Base-by-base conservation (phyloP, 2,797 vertebrate species). In the Rhodeus uyekii region DNA sequence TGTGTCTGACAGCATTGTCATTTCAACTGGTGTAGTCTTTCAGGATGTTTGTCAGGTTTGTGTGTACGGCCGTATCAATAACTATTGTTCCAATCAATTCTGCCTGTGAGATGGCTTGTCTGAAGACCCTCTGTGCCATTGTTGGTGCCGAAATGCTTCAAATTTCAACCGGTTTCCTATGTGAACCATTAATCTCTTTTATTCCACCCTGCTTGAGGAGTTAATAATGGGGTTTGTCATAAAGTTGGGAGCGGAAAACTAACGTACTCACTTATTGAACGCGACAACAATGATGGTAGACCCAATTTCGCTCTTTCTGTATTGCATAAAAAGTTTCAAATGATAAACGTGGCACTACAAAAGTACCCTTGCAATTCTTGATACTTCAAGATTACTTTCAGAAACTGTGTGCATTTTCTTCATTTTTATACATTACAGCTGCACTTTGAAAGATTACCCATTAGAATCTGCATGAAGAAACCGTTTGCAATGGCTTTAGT, bases 201-300 rank as follows among this genome's bases (percentile, higher is more conserved):
- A 58, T 61, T 58, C 53, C 24, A 39, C 67, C 55, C 78, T 72
- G 55, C 67, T 80, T 72, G 53, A 72, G 67, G 42, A 72, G 53
- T 80, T 80, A 72, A 80, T 80, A 72, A 80, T 80, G 29, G 29
- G 78, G 60, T 74, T 75, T 81, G 69, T 74, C 80, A 74, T 81
- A 81, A 81, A 64, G 34, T 42, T 65, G 58, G 34, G 24, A 65
- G 58, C 29, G 19, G 24, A 6, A 73, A 81, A 81, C 80, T 13
- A 74, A 81, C 39, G 71, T 8, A 36, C 10, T 34, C 8, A 32
- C 34, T 81, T 75, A 81, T 74, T 81, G 69, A 42, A 39, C 3
- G 18, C 1, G 69, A 74, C 80, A 81, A 36, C 39, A 2, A 60
- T 10, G 53, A 81, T 65, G 71, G 71, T 34, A 65, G 58, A 81